phyloP scores from a whole-genome alignment of 2,888 invertebrate species.

The Theristus sp. region DNA sequence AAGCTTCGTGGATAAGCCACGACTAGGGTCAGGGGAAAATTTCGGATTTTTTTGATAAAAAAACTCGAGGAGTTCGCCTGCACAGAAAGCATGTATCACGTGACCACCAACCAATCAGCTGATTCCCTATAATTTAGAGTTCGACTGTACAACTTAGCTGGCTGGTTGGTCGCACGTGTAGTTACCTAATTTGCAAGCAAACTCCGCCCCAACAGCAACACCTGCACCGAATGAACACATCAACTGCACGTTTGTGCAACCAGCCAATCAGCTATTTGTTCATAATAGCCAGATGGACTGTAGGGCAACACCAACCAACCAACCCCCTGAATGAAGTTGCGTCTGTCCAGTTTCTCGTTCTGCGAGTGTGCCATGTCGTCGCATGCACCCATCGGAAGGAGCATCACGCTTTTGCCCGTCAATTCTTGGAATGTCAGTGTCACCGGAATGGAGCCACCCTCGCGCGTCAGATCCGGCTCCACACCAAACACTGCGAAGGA shows the following conservation, averaged over 20 bases:
- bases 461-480: conserved; percentile 81
- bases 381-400: conserved; percentile 78
- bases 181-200: neutral
- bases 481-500: conserved; percentile 51
- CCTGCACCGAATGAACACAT: neutral
- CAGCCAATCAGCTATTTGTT: neutral
- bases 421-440: conserved; percentile 56
- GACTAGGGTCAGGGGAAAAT: no score
- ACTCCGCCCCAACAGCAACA: no score
- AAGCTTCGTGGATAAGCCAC: no score
- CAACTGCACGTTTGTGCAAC: no score
- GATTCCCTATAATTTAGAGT: no score
- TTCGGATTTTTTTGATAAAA: no score
- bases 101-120: no score
- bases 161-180: no score
- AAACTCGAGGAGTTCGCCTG: no score
- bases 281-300: no score
- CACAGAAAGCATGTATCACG: no score
- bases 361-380: conserved; percentile 98
- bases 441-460: conserved; percentile 93
- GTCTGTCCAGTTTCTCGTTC: conserved; percentile 83
- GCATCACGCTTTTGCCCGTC: conserved; percentile 60
- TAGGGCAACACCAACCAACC: neutral
- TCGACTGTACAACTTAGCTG: no score
- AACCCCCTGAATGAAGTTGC: conserved; percentile 77